These are phyloP conservation scores for Xanthostigma xanthostigma DNA, from an alignment of 2,888 invertebrate species.

Conservation along the genomic window DNA sequence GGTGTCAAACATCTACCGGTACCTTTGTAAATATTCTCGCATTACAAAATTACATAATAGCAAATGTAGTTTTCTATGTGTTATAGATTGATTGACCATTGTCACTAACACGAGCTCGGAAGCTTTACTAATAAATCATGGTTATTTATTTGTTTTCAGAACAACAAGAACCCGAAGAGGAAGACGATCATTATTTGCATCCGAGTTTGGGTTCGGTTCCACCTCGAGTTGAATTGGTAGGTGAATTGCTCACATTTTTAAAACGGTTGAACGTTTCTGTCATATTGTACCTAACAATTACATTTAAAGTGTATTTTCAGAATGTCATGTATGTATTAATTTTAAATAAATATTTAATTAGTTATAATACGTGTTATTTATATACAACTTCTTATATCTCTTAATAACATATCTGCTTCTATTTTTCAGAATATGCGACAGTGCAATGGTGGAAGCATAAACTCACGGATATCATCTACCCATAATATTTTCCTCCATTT, in stretches of 20 bases:
- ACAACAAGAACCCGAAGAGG: slow-evolving; percentile 35
- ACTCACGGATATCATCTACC: too few relatives aligned
- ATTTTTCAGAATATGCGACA: too few relatives aligned
- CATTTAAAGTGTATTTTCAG: slow-evolving; percentile 5
- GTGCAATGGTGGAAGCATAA: too few relatives aligned
- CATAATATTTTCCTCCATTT: too few relatives aligned
- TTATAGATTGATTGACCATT: not conserved
- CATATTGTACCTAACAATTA: slow-evolving; percentile 4
- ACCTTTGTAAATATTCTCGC: too few relatives aligned
- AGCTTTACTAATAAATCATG: not conserved
- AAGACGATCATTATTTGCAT: slow-evolving; percentile 61
- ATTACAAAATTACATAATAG: not conserved
- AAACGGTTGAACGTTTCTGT: slow-evolving; percentile 3
- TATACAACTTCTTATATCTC: too few relatives aligned
- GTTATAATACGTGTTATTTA: too few relatives aligned
- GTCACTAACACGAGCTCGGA: not conserved
- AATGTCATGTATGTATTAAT: too few relatives aligned
- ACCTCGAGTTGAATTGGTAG: slow-evolving; percentile 46
- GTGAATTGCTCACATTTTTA: slow-evolving; percentile 21
- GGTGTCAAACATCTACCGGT: too few relatives aligned
- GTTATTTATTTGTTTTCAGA: slow-evolving; percentile 13
- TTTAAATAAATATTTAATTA: too few relatives aligned
- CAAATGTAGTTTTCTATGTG: not conserved
- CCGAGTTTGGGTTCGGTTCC: slow-evolving; percentile 55
- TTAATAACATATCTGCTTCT: too few relatives aligned